Conservation (phyloP, 2,113 vertebrate species). For the Bos javanicus region DNA sequence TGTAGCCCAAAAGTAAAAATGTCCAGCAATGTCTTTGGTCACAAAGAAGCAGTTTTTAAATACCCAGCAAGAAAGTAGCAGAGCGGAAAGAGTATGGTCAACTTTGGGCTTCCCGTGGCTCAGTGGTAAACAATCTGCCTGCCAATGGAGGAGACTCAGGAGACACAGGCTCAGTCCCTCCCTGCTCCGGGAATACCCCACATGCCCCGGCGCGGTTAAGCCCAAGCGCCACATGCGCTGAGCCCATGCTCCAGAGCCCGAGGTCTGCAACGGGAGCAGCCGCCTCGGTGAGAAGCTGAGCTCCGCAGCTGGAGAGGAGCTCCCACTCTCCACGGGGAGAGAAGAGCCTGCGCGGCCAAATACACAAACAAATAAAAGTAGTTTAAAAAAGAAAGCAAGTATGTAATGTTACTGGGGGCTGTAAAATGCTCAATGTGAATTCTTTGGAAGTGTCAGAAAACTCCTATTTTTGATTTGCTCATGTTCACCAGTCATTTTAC, state of each 20-base stretch:
- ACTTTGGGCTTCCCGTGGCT: not conserved
- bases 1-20: not conserved
- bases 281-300: not conserved
- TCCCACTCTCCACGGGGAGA: not conserved
- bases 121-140: not conserved
- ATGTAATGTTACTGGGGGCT: not conserved
- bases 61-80: not conserved
- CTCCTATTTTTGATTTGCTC: not conserved
- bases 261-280: not conserved
- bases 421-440: not conserved
- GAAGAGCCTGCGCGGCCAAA: not conserved
- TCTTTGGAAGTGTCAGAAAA: not conserved
- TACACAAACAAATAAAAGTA: not conserved
- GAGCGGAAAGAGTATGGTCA: not conserved
- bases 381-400: not conserved
- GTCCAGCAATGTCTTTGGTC: not conserved
- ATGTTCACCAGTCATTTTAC: not conserved
- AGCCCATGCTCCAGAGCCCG: not conserved
- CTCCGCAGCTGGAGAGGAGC: not conserved
- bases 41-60: not conserved
- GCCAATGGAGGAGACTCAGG: not conserved
- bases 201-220: not conserved
- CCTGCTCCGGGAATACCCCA: not conserved
- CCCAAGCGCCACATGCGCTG: not conserved
- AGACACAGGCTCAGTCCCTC: not conserved